Evolutionary conservation across 1,140 invertebrate species (phyloP).

Genomic region (Asobara japonica): DNA sequence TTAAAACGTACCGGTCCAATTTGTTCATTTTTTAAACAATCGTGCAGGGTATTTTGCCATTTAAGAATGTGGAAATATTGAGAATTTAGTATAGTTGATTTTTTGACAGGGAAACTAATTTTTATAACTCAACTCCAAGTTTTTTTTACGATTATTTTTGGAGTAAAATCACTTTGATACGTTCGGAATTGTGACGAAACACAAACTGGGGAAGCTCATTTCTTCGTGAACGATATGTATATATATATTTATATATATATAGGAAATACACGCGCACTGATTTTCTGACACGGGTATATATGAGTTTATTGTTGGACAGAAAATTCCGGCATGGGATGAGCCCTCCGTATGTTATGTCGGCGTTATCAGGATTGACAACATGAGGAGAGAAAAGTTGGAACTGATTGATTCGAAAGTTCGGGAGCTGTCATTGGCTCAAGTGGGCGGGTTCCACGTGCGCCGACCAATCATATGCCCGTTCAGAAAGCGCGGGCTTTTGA

Average conservation of each 20-base stretch:
- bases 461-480: too few relatives aligned
- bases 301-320: background rate
- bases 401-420: background rate
- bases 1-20: background rate
- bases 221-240: background rate
- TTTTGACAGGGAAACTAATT: background rate
- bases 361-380: background rate
- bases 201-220: background rate
- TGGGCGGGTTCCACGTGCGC: too few relatives aligned
- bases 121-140: background rate
- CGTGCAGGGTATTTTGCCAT: background rate
- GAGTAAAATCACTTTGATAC: background rate
- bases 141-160: too few relatives aligned
- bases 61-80: background rate
- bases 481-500: too few relatives aligned
- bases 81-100: too few relatives aligned
- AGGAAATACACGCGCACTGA: background rate
- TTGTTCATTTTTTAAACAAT: background rate
- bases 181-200: background rate
- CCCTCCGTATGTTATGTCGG: background rate
- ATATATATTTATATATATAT: background rate
- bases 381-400: background rate
- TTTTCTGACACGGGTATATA: background rate
- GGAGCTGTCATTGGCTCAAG: background rate
- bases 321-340: conserved; percentile 1